phyloP scores from a whole-genome alignment of 2,888 invertebrate genomes.

The Meta bourneti region DNA sequence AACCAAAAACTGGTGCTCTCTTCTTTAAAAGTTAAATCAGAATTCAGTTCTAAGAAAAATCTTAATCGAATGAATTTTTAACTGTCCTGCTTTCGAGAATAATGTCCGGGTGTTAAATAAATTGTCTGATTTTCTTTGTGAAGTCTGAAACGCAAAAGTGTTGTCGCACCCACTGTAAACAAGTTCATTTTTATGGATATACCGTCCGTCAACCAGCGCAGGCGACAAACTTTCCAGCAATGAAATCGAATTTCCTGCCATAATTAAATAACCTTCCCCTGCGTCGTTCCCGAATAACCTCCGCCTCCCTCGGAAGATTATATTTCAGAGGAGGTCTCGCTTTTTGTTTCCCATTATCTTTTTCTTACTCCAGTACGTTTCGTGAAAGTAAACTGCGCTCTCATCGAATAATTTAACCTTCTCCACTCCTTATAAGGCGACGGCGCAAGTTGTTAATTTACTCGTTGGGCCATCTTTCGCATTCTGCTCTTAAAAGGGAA shows the following conservation, averaged over 20 bases:
- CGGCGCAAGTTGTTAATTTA: background rate
- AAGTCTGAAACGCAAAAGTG: too few species aligned
- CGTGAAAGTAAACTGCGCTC: conserved; percentile 11
- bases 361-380: background rate
- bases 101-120: too few species aligned
- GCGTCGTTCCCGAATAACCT: background rate
- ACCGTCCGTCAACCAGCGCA: background rate
- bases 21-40: too few species aligned
- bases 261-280: conserved; percentile 25
- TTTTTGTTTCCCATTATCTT: conserved; percentile 4
- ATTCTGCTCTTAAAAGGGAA: background rate
- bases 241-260: conserved; percentile 29
- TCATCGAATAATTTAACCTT: conserved; percentile 18
- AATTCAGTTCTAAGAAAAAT: too few species aligned
- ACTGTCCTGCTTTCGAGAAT: too few species aligned
- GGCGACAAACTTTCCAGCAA: conserved; percentile 16
- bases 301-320: conserved; percentile 15
- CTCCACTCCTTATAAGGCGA: background rate
- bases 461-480: background rate
- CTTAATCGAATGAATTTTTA: too few species aligned
- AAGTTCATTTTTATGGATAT: conserved; percentile 14
- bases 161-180: background rate
- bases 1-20: too few species aligned
- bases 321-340: conserved; percentile 1
- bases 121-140: too few species aligned